phyloP scores from a whole-genome alignment of 2,113 vertebrate species.

The Cnemophilus loriae region DNA sequence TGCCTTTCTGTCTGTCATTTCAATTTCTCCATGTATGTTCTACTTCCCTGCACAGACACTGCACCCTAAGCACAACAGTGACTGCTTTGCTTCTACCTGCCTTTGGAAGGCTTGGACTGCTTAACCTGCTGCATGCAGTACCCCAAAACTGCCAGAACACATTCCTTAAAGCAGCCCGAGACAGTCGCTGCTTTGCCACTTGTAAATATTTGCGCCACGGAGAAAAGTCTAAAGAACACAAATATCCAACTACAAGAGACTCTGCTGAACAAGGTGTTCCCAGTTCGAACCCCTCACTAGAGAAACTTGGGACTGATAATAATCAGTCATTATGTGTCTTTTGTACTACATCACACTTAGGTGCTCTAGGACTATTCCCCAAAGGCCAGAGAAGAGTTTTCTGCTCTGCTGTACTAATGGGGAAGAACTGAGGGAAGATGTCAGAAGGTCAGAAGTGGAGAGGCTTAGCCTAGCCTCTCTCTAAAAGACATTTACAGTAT shows the following conservation, averaged over 20 bases:
- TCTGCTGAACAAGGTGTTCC: neutral
- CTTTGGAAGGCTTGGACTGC: neutral
- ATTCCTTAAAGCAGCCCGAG: neutral
- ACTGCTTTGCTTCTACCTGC: neutral
- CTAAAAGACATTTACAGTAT: no score
- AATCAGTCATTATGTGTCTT: neutral
- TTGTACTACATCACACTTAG: neutral
- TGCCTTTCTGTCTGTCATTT: neutral
- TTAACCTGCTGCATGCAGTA: neutral
- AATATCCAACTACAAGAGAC: neutral
- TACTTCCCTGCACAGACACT: neutral
- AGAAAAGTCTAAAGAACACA: neutral
- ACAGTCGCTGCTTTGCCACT: neutral
- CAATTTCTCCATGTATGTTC: neutral
- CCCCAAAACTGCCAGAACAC: neutral
- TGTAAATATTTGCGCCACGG: neutral
- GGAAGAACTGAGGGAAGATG: neutral
- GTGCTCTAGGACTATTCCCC: neutral
- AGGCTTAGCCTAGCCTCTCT: neutral
- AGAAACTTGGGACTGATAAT: neutral
- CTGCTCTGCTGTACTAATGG: neutral
- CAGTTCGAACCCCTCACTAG: neutral
- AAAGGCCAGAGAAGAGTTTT: neutral
- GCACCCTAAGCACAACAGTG: neutral
- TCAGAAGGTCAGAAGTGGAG: neutral